These are phyloP conservation scores for Apodemus sylvaticus DNA, from an alignment of 2,113 vertebrate genomes.

Conservation along the genomic window DNA sequence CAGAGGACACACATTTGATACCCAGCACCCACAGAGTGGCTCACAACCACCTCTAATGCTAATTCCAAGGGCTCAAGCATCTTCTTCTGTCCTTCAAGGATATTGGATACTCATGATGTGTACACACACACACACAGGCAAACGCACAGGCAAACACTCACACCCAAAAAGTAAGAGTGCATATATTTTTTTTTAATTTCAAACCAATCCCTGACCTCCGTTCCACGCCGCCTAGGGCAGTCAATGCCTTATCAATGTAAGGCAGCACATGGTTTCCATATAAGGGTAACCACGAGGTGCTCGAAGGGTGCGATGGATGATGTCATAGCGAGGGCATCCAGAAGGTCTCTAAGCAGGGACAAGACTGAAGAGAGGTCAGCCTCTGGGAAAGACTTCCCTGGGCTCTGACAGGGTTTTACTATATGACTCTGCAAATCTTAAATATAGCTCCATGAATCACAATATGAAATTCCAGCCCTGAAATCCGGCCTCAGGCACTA, in stretches of 20 bases:
- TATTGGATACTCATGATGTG: no score
- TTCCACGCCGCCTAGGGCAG: conserved; percentile 20
- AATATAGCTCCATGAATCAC: conserved; percentile 77
- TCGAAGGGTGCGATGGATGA: neutral
- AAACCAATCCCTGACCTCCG: neutral
- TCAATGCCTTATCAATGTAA: neutral
- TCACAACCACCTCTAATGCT: neutral
- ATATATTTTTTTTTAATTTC: neutral
- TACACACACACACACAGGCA: no score
- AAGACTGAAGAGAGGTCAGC: neutral
- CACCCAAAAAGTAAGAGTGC: neutral
- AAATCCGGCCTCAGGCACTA: conserved; percentile 67
- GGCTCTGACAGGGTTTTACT: conserved; percentile 1
- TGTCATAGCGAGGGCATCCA: neutral
- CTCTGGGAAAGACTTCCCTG: neutral
- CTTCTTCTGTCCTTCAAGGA: neutral
- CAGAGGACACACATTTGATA: neutral
- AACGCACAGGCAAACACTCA: neutral
- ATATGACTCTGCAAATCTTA: conserved; percentile 74
- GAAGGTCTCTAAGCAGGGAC: neutral
- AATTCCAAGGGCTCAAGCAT: neutral
- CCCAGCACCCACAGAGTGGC: neutral
- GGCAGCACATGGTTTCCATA: neutral
- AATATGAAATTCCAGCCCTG: conserved; percentile 61
- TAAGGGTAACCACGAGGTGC: neutral